These are phyloP conservation scores for Xenops minutus DNA, from an alignment of 2,797 vertebrate genomes.

Conservation along the genomic window DNA sequence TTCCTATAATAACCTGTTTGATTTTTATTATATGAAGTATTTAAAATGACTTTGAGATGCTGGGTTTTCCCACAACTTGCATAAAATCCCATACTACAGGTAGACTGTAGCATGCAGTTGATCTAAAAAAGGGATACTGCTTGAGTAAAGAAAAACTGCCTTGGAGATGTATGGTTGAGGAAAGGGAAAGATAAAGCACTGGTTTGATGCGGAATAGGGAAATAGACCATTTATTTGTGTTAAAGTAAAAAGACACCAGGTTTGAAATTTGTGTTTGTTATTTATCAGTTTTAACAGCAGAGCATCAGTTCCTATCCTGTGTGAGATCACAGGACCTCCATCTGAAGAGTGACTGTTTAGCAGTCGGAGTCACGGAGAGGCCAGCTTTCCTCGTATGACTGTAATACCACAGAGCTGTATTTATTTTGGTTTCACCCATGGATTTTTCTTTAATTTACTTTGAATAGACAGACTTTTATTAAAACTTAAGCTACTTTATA, in stretches of 20 bases:
- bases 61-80: not conserved
- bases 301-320: not conserved
- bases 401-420: not conserved
- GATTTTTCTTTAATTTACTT: conserved; percentile 54
- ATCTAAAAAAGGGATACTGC: not conserved
- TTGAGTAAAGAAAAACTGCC: not conserved
- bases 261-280: not conserved
- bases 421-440: conserved; percentile 52
- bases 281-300: not conserved
- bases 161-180: rapidly evolving
- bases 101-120: not conserved
- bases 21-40: not conserved
- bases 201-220: not conserved
- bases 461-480: conserved; percentile 33
- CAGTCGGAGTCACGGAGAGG: not conserved
- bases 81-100: not conserved
- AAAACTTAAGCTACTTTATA: conserved; percentile 60
- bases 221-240: not conserved
- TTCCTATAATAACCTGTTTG: not conserved
- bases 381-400: not conserved
- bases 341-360: not conserved
- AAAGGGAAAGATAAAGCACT: not conserved
- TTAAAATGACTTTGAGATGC: not conserved
- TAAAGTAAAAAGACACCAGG: not conserved
- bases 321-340: not conserved